A percentile compares a stretch with the other conserved stretches of the same genome.
Conservation (phyloP, 2,888 invertebrate genomes). For the Zygogramma bicolorata region DNA sequence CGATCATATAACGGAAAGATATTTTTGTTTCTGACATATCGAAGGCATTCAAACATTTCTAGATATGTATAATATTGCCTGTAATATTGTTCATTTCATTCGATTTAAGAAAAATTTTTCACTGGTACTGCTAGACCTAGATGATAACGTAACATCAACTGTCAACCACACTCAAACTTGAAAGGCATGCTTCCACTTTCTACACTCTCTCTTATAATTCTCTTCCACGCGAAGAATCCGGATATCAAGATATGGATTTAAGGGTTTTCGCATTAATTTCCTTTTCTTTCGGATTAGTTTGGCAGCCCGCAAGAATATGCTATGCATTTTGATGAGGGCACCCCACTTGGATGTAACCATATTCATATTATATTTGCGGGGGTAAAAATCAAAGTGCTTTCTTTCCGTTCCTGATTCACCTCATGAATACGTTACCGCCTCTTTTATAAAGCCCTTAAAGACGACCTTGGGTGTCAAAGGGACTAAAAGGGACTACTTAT, state of each 20-base stretch:
- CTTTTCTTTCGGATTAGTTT: conserved; percentile 61
- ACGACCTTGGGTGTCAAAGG: conserved; percentile 58
- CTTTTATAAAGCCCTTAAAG: conserved; percentile 60
- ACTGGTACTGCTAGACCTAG: no score
- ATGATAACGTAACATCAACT: no score
- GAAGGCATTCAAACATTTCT: no score
- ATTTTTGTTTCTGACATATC: no score
- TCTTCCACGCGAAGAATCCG: neutral
- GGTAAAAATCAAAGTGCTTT: conserved; percentile 66
- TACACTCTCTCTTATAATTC: neutral
- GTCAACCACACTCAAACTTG: conserved; percentile 50
- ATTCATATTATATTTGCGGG: conserved; percentile 65
- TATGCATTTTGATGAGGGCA: conserved; percentile 66
- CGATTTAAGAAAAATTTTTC: no score
- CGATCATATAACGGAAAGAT: no score
- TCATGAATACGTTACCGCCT: conserved; percentile 62
- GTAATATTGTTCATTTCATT: no score
- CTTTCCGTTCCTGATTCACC: conserved; percentile 58
- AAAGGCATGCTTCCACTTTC: conserved; percentile 10
- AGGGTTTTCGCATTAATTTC: conserved; percentile 56
- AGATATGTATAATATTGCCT: no score
- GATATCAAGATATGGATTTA: conserved; percentile 25
- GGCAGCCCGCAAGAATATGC: conserved; percentile 59
- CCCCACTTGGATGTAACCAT: conserved; percentile 63
- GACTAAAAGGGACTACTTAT: conserved; percentile 59